Conservation (phyloP, 2,888 invertebrate genomes). For the Theristus sp. region DNA sequence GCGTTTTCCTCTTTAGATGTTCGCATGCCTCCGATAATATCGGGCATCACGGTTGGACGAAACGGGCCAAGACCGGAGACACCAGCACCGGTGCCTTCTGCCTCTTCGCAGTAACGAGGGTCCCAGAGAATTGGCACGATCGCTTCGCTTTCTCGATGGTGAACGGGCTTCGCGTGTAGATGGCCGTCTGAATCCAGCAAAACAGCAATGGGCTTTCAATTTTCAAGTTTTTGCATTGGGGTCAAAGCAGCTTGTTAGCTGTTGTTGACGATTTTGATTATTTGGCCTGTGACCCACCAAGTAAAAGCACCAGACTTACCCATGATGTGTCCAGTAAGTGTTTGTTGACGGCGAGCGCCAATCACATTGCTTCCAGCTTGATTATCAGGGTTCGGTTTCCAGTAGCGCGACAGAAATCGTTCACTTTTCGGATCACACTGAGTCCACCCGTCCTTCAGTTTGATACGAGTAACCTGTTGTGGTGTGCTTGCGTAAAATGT, state of each 20-base stretch:
- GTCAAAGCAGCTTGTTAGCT: too few relatives aligned
- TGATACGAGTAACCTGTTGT: not conserved
- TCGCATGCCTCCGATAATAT: not conserved
- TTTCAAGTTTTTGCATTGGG: too few relatives aligned
- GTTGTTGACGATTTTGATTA: too few relatives aligned
- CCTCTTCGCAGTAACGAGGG: not conserved
- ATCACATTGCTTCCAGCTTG: not conserved
- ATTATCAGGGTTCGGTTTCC: not conserved
- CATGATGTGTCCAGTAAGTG: too few relatives aligned
- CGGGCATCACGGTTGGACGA: not conserved
- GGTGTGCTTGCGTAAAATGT: too few relatives aligned
- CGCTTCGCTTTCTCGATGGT: not conserved
- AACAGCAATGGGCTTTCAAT: too few relatives aligned
- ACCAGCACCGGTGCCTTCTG: not conserved
- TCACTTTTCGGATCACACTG: not conserved
- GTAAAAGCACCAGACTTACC: too few relatives aligned
- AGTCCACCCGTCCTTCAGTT: not conserved
- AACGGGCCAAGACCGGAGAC: not conserved
- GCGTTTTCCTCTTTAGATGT: not conserved
- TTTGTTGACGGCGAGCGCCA: constrained; percentile 6
- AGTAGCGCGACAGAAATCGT: not conserved
- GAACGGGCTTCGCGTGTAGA: too few relatives aligned
- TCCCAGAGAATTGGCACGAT: not conserved
- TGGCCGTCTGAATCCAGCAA: too few relatives aligned
- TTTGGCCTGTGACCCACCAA: too few relatives aligned